These are phyloP conservation scores for Setophaga coronata DNA, from an alignment of 2,113 vertebrate species.

Conservation along the genomic window DNA sequence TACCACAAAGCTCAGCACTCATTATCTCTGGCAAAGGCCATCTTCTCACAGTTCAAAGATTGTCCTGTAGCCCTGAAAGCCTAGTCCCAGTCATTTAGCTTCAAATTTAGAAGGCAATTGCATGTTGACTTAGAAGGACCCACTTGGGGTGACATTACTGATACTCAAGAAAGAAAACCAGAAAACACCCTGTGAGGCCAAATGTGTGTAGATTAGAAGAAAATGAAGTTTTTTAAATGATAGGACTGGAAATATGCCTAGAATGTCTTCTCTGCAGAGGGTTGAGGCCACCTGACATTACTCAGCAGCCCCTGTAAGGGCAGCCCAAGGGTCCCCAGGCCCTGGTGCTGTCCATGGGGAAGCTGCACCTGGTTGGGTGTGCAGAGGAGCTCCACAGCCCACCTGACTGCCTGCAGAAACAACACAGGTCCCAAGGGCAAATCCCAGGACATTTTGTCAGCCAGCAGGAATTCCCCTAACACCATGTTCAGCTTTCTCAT, in stretches of 20 bases:
- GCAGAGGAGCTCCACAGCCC: not conserved
- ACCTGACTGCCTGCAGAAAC: fast-evolving
- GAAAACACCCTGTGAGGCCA: fast-evolving
- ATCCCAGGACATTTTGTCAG: not conserved
- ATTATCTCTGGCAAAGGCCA: not conserved
- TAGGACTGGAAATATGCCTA: not conserved
- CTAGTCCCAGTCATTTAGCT: not conserved
- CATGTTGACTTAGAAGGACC: not conserved
- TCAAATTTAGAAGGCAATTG: not conserved
- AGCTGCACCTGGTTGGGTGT: not conserved
- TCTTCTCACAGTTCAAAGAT: not conserved
- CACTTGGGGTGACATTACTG: not conserved
- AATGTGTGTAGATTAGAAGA: fast-evolving
- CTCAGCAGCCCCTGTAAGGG: not conserved
- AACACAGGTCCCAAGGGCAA: not conserved
- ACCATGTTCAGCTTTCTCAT: not conserved
- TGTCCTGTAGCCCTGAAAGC: not conserved
- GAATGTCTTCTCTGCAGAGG: not conserved
- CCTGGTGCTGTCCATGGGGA: fast-evolving
- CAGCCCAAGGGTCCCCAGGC: not conserved
- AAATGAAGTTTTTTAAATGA: not conserved
- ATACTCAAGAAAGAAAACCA: not conserved
- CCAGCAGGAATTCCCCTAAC: not conserved
- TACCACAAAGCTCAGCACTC: not conserved
- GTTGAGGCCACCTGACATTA: not conserved